Conservation (phyloP, 2,888 invertebrate species). For the Anthoptus insignis region DNA sequence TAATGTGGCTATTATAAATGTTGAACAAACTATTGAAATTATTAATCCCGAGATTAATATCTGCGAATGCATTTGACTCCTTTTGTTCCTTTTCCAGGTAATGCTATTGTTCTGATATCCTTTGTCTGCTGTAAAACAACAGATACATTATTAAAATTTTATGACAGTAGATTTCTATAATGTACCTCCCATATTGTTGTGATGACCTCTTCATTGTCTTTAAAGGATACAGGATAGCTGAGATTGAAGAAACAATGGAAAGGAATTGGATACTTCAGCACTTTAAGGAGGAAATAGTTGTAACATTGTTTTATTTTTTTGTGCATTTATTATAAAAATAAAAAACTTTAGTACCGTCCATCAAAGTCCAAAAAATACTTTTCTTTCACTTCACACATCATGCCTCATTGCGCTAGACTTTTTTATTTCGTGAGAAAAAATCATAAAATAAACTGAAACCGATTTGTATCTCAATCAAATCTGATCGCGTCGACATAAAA, state of each 20-base stretch:
- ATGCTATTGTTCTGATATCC: conserved; percentile 21
- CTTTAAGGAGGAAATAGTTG: no score
- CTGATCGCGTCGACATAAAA: no score
- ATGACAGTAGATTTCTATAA: conserved; percentile 15
- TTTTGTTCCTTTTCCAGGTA: conserved; percentile 22
- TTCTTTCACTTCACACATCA: no score
- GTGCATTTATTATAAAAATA: no score
- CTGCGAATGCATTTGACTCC: conserved; percentile 28
- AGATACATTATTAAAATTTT: conserved; percentile 32
- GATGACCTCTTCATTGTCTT: not conserved
- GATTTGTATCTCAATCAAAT: no score
- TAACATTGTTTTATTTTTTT: no score
- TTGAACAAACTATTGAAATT: conserved; percentile 26
- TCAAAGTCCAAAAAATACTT: no score
- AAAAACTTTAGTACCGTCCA: no score
- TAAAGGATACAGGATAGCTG: not conserved
- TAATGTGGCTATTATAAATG: conserved; percentile 21
- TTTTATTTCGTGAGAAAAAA: no score
- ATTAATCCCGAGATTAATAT: conserved; percentile 29
- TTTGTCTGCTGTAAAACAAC: conserved; percentile 24
- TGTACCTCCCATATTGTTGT: not conserved
- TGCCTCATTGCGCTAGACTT: no score
- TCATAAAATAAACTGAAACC: no score
- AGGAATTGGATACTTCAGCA: no score
- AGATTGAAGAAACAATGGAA: not conserved